These are phyloP conservation scores for Lepidonotus clava DNA, from an alignment of 2,888 invertebrate genomes.

Conservation along the genomic window DNA sequence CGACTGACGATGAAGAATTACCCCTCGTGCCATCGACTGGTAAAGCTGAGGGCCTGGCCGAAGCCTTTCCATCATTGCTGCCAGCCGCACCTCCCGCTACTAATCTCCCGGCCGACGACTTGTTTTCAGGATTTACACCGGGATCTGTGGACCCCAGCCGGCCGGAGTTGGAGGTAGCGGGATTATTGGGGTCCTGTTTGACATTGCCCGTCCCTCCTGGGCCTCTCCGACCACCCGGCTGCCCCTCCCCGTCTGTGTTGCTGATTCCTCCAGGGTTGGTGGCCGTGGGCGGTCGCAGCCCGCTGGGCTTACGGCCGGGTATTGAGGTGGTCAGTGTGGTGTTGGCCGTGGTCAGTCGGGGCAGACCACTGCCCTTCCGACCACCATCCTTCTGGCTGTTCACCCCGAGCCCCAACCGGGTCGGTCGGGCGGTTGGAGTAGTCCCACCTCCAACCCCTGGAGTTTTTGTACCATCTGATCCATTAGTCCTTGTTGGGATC, in stretches of 20 bases:
- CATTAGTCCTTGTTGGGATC: not conserved
- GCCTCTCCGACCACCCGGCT: not conserved
- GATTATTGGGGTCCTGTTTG: not conserved
- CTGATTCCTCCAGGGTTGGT: not conserved
- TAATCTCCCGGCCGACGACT: not conserved
- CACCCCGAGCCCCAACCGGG: not conserved
- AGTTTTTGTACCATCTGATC: not conserved
- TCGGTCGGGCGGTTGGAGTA: not conserved
- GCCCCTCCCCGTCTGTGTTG: not conserved
- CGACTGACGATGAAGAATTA: not conserved
- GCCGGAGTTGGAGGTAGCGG: not conserved
- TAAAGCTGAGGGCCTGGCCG: not conserved
- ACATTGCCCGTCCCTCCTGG: not conserved
- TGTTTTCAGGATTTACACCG: not conserved
- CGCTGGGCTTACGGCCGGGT: not conserved
- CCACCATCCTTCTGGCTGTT: not conserved
- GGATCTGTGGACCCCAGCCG: not conserved
- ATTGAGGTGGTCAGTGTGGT: slow-evolving; percentile 15
- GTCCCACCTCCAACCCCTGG: not conserved
- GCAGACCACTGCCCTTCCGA: slow-evolving; percentile 15
- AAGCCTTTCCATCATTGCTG: slow-evolving; percentile 10
- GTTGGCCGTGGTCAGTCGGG: slow-evolving; percentile 22
- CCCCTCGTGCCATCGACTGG: not conserved
- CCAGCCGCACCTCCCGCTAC: not conserved
- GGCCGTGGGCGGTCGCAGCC: not conserved